Conservation (phyloP, 1,140 invertebrate species). For the Fopius arisanus region DNA sequence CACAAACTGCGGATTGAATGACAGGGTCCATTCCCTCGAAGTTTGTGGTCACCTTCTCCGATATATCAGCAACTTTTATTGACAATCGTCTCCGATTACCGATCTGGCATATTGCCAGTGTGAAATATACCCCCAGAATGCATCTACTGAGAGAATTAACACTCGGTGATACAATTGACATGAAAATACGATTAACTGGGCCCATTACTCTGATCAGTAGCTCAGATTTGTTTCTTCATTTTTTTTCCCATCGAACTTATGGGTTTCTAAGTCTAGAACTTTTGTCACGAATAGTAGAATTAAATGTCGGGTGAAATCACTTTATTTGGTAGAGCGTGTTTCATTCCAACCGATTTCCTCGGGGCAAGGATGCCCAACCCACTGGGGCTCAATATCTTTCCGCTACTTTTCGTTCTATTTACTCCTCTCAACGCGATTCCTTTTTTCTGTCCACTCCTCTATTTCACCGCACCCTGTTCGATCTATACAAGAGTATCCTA, state of each 20-base stretch:
- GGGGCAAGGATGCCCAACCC: conserved; percentile 1
- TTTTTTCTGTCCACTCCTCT: conserved; percentile 26
- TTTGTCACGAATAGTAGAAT: conserved; percentile 20
- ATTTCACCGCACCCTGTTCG: neutral
- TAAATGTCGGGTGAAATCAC: conserved; percentile 39
- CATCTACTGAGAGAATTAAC: neutral
- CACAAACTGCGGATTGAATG: neutral
- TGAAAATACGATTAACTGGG: neutral
- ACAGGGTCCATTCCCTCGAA: neutral
- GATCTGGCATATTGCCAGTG: neutral
- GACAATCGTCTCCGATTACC: neutral
- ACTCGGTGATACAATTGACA: neutral
- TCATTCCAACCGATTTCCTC: conserved; percentile 39
- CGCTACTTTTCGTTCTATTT: conserved; percentile 32
- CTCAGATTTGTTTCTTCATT: neutral
- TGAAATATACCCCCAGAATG: neutral
- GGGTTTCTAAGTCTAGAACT: conserved; percentile 17
- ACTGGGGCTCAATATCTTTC: conserved; percentile 34
- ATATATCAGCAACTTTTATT: neutral
- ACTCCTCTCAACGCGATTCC: conserved; percentile 17
- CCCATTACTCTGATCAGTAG: neutral
- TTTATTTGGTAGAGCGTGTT: conserved; percentile 35
- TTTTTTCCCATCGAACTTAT: neutral
- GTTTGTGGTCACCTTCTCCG: neutral
- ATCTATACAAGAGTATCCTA: neutral